These are phyloP conservation scores for Chromis chromis DNA, from an alignment of 2,797 vertebrate genomes.

Conservation along the genomic window DNA sequence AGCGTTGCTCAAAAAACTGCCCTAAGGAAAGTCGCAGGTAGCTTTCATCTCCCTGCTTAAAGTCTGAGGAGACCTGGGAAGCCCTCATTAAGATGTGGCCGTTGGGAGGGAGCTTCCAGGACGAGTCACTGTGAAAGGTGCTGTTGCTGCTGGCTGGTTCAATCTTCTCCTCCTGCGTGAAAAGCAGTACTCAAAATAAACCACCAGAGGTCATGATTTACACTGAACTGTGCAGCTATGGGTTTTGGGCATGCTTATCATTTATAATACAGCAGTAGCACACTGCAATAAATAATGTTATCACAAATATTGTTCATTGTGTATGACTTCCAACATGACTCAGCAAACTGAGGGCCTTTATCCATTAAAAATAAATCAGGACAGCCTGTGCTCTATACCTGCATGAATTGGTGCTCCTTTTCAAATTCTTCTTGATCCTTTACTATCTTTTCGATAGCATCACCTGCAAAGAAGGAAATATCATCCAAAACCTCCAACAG, in stretches of 20 bases:
- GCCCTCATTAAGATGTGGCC: slow-evolving; percentile 85
- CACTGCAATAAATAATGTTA: too few species aligned
- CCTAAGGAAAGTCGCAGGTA: slow-evolving; percentile 93
- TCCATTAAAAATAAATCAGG: background rate
- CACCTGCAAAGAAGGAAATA: slow-evolving; percentile 76
- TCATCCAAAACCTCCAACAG: background rate
- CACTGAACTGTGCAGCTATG: background rate
- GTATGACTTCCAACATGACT: background rate
- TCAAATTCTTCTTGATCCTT: slow-evolving; percentile 95
- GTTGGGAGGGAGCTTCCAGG: slow-evolving; percentile 86
- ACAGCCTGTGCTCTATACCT: slow-evolving; percentile 79
- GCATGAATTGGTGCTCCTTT: slow-evolving; percentile 91
- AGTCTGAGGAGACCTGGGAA: slow-evolving; percentile 85
- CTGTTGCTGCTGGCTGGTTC: slow-evolving; percentile 75
- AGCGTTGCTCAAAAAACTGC: slow-evolving; percentile 93
- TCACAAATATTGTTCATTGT: too few species aligned
- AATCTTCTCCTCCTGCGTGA: slow-evolving; percentile 89
- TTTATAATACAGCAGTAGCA: too few species aligned
- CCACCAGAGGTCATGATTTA: background rate
- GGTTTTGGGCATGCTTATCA: background rate
- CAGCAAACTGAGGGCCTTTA: background rate
- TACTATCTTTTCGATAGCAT: slow-evolving; percentile 90
- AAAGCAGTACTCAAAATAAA: slow-evolving; percentile 14
- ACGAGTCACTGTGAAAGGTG: slow-evolving; percentile 83
- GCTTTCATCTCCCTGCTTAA: slow-evolving; percentile 86